A percentile compares a stretch with the other conserved stretches of the same genome.
Evolutionary conservation across 2,113 vertebrate genomes (phyloP).

Genomic region (Calypte anna): DNA sequence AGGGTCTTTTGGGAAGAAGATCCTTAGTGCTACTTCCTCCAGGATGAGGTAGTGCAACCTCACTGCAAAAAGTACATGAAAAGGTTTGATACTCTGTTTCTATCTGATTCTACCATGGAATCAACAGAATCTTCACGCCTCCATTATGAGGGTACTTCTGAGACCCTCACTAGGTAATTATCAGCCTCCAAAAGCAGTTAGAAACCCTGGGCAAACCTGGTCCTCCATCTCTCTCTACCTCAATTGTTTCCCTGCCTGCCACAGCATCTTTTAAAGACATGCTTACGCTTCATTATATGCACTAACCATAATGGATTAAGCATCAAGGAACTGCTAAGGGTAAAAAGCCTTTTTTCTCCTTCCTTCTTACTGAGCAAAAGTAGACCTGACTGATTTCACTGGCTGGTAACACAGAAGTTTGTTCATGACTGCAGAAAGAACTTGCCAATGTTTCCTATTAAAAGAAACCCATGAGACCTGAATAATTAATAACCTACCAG

Average conservation of each 20-base stretch:
- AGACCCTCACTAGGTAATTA: not conserved
- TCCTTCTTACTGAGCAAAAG: not conserved
- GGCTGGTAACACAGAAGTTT: conserved; percentile 1
- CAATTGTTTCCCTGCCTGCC: not conserved
- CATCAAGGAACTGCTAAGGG: not conserved
- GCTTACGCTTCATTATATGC: not conserved
- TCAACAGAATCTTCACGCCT: not conserved
- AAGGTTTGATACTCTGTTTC: not conserved
- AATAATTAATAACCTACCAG: conserved; percentile 64
- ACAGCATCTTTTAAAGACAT: not conserved
- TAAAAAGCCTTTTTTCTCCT: not conserved
- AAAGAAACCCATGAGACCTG: conserved; percentile 24
- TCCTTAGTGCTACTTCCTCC: not conserved
- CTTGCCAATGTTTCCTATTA: conserved; percentile 2
- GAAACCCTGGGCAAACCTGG: not conserved
- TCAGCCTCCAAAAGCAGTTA: not conserved
- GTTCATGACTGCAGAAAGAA: conserved; percentile 13
- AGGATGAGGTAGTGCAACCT: not conserved
- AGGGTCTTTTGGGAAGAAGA: not conserved
- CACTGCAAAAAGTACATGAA: not conserved
- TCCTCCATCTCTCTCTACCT: not conserved
- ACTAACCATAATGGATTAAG: not conserved
- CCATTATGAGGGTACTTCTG: not conserved
- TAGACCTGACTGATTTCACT: not conserved
- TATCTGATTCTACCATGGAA: not conserved